Conservation (phyloP, 2,797 vertebrate genomes). For the Chrosomus eos region DNA sequence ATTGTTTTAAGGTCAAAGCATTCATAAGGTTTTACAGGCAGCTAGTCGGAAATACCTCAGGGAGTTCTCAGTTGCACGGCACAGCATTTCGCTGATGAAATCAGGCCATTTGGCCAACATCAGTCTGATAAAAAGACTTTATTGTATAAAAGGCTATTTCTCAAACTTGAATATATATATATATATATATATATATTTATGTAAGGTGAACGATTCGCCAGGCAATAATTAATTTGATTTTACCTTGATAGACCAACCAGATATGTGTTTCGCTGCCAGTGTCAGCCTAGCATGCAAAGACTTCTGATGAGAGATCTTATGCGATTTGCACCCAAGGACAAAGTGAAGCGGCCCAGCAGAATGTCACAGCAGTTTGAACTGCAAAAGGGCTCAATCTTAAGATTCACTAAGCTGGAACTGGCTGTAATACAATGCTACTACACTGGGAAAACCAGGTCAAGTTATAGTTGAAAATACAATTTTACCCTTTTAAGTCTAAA, state of each 20-base stretch:
- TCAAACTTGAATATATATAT: neutral
- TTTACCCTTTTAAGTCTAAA: constrained; percentile 59
- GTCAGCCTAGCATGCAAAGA: constrained; percentile 56
- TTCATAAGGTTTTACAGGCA: constrained; percentile 11
- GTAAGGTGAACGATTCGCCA: neutral
- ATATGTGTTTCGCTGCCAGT: constrained; percentile 49
- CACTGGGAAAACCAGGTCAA: constrained; percentile 67
- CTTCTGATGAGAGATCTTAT: constrained; percentile 60
- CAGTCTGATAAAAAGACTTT: neutral
- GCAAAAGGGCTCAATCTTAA: constrained; percentile 76
- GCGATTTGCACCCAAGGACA: constrained; percentile 71
- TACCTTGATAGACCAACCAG: constrained; percentile 54
- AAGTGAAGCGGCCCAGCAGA: constrained; percentile 70
- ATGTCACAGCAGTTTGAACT: constrained; percentile 76
- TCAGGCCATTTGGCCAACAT: neutral
- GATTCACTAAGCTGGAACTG: constrained; percentile 78
- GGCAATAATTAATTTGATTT: constrained; percentile 48
- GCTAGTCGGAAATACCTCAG: neutral
- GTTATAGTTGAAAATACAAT: constrained; percentile 67
- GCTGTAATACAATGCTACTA: constrained; percentile 74
- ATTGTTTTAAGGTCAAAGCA: constrained; percentile 50
- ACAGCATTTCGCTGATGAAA: constrained; percentile 24
- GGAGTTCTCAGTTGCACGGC: constrained; percentile 7
- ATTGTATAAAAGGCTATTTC: constrained; percentile 13
- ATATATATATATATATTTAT: too few relatives aligned